Base-by-base conservation (phyloP, 2,113 vertebrate species). In the Podarcis cretensis region DNA sequence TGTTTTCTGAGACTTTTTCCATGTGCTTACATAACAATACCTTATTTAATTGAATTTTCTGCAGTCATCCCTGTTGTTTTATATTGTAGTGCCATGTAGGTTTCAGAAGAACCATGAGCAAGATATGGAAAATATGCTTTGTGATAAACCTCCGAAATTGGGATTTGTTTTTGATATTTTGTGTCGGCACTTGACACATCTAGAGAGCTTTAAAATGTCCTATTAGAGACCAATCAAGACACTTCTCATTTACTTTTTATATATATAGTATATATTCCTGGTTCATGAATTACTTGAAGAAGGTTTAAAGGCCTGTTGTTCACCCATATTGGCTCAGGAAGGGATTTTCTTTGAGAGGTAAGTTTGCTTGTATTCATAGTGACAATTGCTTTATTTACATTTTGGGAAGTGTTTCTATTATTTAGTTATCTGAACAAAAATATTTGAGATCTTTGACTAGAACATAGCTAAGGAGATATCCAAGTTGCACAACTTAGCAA, bases 111-210 rank as follows among this genome's bases (percentile, higher is more conserved):
- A 76, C 86, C 87, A 94, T 79, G 92, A 92, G 86, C 74, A 84
- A 92, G 92, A 94, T 84, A 92, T 91, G 87, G 85, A 94, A 94
- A 92, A 81, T 79, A 40, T 89, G 91, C 83, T 92, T 93, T 85
- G 75, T 91, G 66, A 68, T 90, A 12, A 1, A 82, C 88, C 93
- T 75, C 86, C 90, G 86, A 25, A 93, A 37, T n/a, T 79, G 27
- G 71, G 76, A 13, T 83, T 95, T 92, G 43, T n/a, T 65, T 32
- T 59, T 10, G 30, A 78, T 71, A 77, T 90, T 81, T 83, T 81
- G 37, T 88, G 89, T 92, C 93, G 77, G 93, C 89, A 88, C 80
- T 89, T 93, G 89, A 73, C 69, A 85, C 54, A 20, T 86, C 59
- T 54, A 83, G 91, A 89, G n/a, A 25, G 35, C 76, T 65, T 35